Base-by-base conservation (phyloP, 2,797 vertebrate species). In the Hemitrygon akajei region DNA sequence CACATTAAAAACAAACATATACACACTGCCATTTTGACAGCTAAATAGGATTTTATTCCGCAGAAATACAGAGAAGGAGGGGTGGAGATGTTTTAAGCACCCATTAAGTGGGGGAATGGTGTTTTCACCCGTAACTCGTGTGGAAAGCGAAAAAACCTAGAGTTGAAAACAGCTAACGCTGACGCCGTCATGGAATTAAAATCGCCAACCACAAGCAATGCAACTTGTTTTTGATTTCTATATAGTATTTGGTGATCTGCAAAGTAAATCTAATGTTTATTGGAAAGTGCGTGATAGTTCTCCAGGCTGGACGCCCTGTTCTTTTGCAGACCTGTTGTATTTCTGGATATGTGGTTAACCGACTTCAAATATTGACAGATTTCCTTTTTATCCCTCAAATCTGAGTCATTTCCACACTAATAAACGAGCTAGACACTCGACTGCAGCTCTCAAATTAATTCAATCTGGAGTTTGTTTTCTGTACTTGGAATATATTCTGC, bases 341-440 rank as follows among this genome's bases (percentile, higher is more conserved):
- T 73, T 47, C 71, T 75, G 66, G 66, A 73, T 30, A 16, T 75
- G 91, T 30, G 71, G 91, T 75, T 75, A 56, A 89, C 63, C 69
- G 66, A 71, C n/a, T 18, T 91, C 89, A 92, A 92, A 92, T 73
- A 92, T 47, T 92, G 91, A 92, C 71, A 56, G 69, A 92, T 56
- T 92, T 56, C 34, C 69, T 71, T 34, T 3, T 1, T 37, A 22
- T 40, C 87, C 18, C 5, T 37, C 27, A 92, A 73, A 75, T 4
- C 11, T 76, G 91, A 93, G 91, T 93, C 91, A 93, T 22, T 93
- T 93, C 91, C 91, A 76, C 89, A 56, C 89, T 25, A 73, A 92
- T 34, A 92, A 92, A 73, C 37, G 69, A 34, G 40, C 20, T 22
- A 91, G 66, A 73, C 89, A 71, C 37, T 66, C 27, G 58, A 5